phyloP scores from a whole-genome alignment of 2,797 vertebrate species.

The Rachycentron canadum region DNA sequence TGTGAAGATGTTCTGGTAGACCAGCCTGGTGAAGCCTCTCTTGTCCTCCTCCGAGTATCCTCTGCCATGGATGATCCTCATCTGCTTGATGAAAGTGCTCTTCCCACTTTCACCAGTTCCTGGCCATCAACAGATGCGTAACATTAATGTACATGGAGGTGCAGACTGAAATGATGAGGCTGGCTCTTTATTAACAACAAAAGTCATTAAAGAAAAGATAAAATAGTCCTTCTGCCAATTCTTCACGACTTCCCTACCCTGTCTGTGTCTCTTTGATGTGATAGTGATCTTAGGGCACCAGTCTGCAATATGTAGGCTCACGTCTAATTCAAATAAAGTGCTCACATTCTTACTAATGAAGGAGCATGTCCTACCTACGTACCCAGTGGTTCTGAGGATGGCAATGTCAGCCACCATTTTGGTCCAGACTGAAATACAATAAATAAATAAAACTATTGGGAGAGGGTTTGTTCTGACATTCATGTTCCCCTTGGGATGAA shows the following conservation, averaged over 20 bases:
- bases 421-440: no score
- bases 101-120: conserved; percentile 98
- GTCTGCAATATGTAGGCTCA: no score
- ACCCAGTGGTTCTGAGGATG: neutral
- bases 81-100: conserved; percentile 98
- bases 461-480: neutral
- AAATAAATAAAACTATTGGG: no score
- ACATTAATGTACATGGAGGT: neutral
- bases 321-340: no score
- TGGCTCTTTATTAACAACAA: neutral
- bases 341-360: no score
- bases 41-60: conserved; percentile 97
- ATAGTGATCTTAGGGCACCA: no score
- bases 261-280: neutral
- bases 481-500: neutral
- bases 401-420: neutral
- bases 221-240: neutral
- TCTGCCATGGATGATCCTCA: conserved; percentile 97
- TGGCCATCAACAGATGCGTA: conserved; percentile 60
- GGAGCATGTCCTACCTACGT: no score
- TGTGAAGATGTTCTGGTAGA: conserved; percentile 98
- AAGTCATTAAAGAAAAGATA: no score
- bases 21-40: conserved; percentile 91
- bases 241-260: neutral
- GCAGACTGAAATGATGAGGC: neutral